Conservation (phyloP, 1,140 invertebrate species). For the Melitaea cinxia region DNA sequence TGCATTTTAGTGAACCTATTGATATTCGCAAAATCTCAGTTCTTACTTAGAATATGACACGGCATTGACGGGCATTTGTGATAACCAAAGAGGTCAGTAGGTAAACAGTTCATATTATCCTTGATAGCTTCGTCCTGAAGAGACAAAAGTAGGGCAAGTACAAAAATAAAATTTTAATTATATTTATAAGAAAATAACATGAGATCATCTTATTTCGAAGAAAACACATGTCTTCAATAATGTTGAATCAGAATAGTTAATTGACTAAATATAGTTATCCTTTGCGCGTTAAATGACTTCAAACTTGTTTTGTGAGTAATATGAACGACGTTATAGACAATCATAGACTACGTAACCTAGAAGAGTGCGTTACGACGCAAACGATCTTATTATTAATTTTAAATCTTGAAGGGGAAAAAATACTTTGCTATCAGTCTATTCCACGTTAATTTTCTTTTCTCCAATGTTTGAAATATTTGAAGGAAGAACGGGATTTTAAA, state of each 20-base stretch:
- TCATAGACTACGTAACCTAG: too few relatives aligned
- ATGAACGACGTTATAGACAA: not conserved
- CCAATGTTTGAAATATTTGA: too few relatives aligned
- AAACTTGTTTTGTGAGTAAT: not conserved
- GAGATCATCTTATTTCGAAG: slow-evolving; percentile 30
- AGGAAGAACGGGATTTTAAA: too few relatives aligned
- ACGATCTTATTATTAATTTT: not conserved
- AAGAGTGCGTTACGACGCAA: not conserved
- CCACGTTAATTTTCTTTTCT: too few relatives aligned
- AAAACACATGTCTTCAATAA: slow-evolving; percentile 31
- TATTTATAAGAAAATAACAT: slow-evolving; percentile 20
- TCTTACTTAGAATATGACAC: not conserved
- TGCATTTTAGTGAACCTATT: too few relatives aligned
- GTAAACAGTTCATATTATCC: slow-evolving; percentile 20
- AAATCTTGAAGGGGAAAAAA: too few relatives aligned
- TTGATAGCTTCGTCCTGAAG: slow-evolving; percentile 12
- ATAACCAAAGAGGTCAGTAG: slow-evolving; percentile 17
- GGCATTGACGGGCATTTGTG: not conserved
- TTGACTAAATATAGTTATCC: not conserved
- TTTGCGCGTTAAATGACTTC: not conserved
- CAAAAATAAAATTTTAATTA: slow-evolving; percentile 26
- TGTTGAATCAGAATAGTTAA: slow-evolving; percentile 13
- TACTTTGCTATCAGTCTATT: too few relatives aligned
- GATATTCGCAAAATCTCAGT: too few relatives aligned
- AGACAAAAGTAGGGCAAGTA: slow-evolving; percentile 25